These are phyloP conservation scores for Iphiclides podalirius DNA, from an alignment of 2,888 invertebrate species.

Conservation along the genomic window DNA sequence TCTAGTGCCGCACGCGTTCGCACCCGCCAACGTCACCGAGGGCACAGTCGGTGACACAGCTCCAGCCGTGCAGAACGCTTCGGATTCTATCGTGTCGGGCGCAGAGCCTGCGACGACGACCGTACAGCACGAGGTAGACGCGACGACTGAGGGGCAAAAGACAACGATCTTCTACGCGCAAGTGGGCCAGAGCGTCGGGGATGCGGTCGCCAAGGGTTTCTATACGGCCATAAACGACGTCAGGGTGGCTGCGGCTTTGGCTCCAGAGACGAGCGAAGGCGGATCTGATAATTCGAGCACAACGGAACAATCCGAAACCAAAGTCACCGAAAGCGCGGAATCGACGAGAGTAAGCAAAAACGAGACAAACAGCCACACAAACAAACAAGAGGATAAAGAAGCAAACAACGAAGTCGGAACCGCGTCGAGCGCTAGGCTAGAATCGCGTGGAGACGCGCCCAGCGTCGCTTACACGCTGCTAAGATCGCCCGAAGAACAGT, in stretches of 20 bases:
- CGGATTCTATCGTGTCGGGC: slow-evolving; percentile 46
- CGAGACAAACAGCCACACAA: slow-evolving; percentile 34
- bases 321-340: too few species aligned
- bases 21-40: slow-evolving; percentile 47
- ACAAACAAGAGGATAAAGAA: slow-evolving; percentile 27
- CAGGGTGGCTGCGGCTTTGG: slow-evolving; percentile 81
- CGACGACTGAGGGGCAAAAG: slow-evolving; percentile 45
- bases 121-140: slow-evolving; percentile 52
- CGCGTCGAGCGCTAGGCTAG: slow-evolving; percentile 54
- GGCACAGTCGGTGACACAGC: slow-evolving; percentile 42
- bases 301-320: slow-evolving; percentile 18
- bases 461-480: slow-evolving; percentile 65
- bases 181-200: slow-evolving; percentile 61
- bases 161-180: slow-evolving; percentile 72
- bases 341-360: slow-evolving; percentile 27
- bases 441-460: slow-evolving; percentile 56
- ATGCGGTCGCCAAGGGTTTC: slow-evolving; percentile 62
- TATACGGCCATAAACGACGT: slow-evolving; percentile 82
- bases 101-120: slow-evolving; percentile 57
- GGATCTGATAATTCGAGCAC: slow-evolving; percentile 50
- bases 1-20: slow-evolving; percentile 49
- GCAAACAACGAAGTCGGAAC: slow-evolving; percentile 51
- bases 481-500: slow-evolving; percentile 53
- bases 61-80: slow-evolving; percentile 44
- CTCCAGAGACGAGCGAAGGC: slow-evolving; percentile 75